Conservation (phyloP, 2,113 vertebrate species). For the Scophthalmus maximus region DNA sequence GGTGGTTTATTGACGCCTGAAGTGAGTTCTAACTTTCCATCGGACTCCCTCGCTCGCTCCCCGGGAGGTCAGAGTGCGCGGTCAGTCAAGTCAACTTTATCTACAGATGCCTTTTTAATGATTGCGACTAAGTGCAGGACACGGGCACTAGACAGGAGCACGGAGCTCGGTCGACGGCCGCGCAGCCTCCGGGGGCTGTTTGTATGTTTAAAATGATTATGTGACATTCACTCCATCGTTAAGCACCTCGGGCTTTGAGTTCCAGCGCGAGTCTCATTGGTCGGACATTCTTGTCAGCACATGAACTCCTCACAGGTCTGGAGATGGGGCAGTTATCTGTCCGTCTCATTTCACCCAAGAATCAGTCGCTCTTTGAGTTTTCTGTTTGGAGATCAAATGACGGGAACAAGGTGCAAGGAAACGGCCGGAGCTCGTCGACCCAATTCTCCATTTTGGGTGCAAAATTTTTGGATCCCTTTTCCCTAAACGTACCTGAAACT, state of each 20-base stretch:
- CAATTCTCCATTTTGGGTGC: no score
- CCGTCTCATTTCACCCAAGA: no score
- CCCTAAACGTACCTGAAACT: no score
- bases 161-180: neutral
- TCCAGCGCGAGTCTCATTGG: neutral
- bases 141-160: neutral
- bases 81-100: slow-evolving; percentile 40
- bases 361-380: no score
- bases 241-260: neutral
- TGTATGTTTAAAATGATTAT: neutral
- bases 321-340: no score
- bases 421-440: no score
- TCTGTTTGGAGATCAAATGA: no score
- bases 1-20: slow-evolving; percentile 49
- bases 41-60: neutral
- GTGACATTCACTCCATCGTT: neutral
- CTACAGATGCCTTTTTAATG: slow-evolving; percentile 55
- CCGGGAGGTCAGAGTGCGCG: slow-evolving; percentile 38
- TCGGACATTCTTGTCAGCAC: no score
- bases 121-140: slow-evolving; percentile 43
- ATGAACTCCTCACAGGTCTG: no score
- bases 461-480: no score
- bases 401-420: no score
- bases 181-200: neutral
- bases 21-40: slow-evolving; percentile 55